Evolutionary conservation across 2,888 invertebrate species (phyloP), one percentile per base, ranked within the genome.

Genomic region (Agrotis exclamationis): DNA sequence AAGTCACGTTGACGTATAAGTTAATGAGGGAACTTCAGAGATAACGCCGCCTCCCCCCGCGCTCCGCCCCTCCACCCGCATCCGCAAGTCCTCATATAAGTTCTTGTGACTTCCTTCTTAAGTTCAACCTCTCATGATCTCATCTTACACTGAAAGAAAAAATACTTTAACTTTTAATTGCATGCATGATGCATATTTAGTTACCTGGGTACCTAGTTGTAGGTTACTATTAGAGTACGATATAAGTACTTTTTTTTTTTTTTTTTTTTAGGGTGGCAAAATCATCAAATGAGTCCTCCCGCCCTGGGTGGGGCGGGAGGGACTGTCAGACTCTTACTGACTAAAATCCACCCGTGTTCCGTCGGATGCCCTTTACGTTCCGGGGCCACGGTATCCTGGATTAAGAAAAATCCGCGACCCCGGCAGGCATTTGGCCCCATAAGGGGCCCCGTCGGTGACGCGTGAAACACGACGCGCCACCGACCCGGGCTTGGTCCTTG

Each of bases 11-110:
- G 66, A 72, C 71, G 59, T 74, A 76, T 79, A 76, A 81, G 64
- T 79, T 83, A 81, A 83, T 76, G 83, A 81, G 74, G 22, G 50
- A 80, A 79, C 71, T 76, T 83, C 59, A 75, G 63, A 70, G 79
- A 81, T 81, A 83, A 79, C 75, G n/a, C 33, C 33, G 22, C 14
- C 13, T 39, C 60, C 51, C 14, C 39, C 13, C 16, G 18, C 47
- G 0, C 13, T 24, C 20, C 22, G 4, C 28, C n/a, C 1, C 16
- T 57, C 51, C 28, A 53, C 76, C 76, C 79, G 63, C 70, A 70
- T 78, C 60, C 44, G 39, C 65, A 59, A 75, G 63, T 71, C 76
- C 54, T 77, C 62, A 68, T 24, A 65, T 53, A 72, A 82, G 51
- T 81, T 71, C 50, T 56, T 28, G 47, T 16, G 51, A 77, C 57